Evolutionary conservation across 2,888 invertebrate genomes (phyloP), one percentile per base, ranked within the genome.

Genomic region (Barypeithes pellucidus): DNA sequence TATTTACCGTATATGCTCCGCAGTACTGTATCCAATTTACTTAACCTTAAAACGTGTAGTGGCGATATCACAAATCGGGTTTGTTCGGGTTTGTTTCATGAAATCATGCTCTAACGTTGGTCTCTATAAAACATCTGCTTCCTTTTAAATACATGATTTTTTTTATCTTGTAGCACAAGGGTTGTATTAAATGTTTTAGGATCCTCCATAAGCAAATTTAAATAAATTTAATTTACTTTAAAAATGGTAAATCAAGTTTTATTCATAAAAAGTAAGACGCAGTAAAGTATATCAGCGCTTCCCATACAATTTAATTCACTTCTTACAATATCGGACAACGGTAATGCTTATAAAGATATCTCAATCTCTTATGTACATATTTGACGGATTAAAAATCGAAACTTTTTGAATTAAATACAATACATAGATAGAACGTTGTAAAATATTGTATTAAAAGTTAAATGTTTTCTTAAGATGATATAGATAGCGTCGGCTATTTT

Each of bases 221-320:
- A 45, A 45, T 45, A 16, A 45, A 45, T 45, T 45, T 45, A 16
- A 45, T 45, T 45, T 45, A 45, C 1, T 45, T 0, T 45, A 3
- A 45, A 45, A 14, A 45, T 16, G 4, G 18, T n/a, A 14, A 45
- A 45, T 45, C 14, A 45, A 45, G 43, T 45, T 45, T 45, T 8
- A 39, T 39, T 39, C 39, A 39, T 39, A 16, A 45, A 45, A 16
- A 5, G 3, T n/a, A 16, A 45, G 8, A 45, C 43, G 16, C 2
- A 45, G 14, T 16, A 45, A 45, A 16, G 16, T 45, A 45, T 45
- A 45, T 16, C 16, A 45, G 16, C 2, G 43, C 43, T 8, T 45
- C 16, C 3, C 4, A 16, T 45, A 45, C 43, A 16, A 45, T 45
- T 8, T 45, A 45, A 45, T 45, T 45, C 7, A 16, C 1, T 45